Conservation (phyloP, 1,140 invertebrate genomes). For the Aphelenchoides besseyi region DNA sequence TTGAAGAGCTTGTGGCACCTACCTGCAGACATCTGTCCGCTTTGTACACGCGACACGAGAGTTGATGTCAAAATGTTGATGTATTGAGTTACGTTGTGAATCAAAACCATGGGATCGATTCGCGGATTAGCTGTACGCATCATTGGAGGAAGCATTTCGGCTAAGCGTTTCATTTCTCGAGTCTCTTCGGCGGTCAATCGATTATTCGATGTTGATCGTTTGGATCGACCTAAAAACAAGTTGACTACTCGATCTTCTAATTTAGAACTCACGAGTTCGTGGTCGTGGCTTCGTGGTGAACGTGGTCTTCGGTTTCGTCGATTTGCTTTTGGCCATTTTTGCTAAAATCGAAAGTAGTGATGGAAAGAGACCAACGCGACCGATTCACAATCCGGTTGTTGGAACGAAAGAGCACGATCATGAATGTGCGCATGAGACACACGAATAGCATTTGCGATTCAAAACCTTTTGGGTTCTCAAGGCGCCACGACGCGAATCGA, state of each 20-base stretch:
- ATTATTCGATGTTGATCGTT: conserved; percentile 7
- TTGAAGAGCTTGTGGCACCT: neutral
- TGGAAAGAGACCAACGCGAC: too few species aligned
- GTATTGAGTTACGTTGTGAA: conserved; percentile 30
- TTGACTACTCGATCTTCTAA: neutral
- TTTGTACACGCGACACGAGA: conserved; percentile 20
- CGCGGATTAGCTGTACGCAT: conserved; percentile 25
- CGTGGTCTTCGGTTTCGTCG: neutral
- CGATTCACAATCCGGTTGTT: too few species aligned
- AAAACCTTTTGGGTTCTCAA: too few species aligned
- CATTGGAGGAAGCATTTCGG: conserved; percentile 18
- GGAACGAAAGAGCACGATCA: too few species aligned
- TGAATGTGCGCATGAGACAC: too few species aligned
- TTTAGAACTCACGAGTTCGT: neutral
- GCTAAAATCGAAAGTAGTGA: too few species aligned
- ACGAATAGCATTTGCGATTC: too few species aligned
- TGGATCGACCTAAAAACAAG: conserved; percentile 7
- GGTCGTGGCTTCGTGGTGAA: neutral
- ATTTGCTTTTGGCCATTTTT: neutral
- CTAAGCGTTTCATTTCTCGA: conserved; percentile 19
- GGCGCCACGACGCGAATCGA: too few species aligned
- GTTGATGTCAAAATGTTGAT: conserved; percentile 28
- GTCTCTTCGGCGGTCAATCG: conserved; percentile 20
- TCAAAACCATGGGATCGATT: conserved; percentile 13
- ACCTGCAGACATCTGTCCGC: neutral